Evolutionary conservation across 2,797 vertebrate species (phyloP).

Genomic region (Euthynnus affinis): DNA sequence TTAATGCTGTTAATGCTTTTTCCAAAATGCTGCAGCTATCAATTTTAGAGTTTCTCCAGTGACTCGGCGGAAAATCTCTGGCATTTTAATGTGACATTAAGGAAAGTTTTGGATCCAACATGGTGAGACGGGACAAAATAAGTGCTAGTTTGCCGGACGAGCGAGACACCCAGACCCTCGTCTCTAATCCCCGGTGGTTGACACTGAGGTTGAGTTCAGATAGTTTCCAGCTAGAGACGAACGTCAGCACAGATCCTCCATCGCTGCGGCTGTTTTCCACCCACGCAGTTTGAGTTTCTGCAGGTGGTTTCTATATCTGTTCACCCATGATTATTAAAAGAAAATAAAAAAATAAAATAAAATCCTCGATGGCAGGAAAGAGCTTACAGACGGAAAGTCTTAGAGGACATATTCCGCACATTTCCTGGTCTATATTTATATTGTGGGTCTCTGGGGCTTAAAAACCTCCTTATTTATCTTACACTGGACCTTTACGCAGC

Average conservation of each 20-base stretch:
- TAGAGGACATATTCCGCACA: too few relatives aligned
- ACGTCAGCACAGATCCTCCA: not conserved
- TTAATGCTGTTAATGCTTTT: not conserved
- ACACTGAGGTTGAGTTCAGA: slow-evolving; percentile 30
- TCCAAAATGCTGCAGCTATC: not conserved
- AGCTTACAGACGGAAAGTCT: not conserved
- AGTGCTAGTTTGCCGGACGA: slow-evolving; percentile 20
- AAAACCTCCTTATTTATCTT: too few relatives aligned
- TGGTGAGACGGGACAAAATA: slow-evolving; percentile 33
- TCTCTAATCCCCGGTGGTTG: slow-evolving; percentile 21
- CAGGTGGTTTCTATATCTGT: not conserved
- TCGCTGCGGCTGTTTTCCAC: not conserved
- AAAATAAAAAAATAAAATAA: not conserved
- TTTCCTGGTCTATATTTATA: too few relatives aligned
- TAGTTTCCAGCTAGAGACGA: slow-evolving; percentile 36
- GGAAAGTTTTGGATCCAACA: not conserved
- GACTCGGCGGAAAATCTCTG: slow-evolving; percentile 32
- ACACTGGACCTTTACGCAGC: too few relatives aligned
- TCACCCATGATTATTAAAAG: not conserved
- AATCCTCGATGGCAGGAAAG: not conserved
- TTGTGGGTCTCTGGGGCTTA: too few relatives aligned
- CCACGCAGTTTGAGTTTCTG: slow-evolving; percentile 1
- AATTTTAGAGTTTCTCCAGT: slow-evolving; percentile 10
- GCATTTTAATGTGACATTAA: slow-evolving; percentile 22
- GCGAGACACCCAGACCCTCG: not conserved